These are phyloP conservation scores for Thymelicus sylvestris DNA, from an alignment of 2,888 invertebrate species.

Conservation along the genomic window DNA sequence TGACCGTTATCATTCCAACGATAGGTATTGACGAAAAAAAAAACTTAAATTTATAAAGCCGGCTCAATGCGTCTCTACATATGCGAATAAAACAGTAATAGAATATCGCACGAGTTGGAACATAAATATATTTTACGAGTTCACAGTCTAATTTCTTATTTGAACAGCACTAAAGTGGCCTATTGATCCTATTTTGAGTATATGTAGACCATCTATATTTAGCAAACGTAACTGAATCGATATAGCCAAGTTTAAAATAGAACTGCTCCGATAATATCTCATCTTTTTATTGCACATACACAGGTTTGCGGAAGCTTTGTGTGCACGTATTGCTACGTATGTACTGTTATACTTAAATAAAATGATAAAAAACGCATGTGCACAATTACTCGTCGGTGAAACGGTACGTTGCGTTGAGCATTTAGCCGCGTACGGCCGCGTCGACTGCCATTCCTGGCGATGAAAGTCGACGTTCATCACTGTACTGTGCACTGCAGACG, in stretches of 20 bases:
- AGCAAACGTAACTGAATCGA: constrained; percentile 27
- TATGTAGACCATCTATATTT: constrained; percentile 32
- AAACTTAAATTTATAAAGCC: neutral
- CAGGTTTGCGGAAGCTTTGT: constrained; percentile 28
- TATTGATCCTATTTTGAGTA: constrained; percentile 28
- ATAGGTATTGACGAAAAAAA: neutral
- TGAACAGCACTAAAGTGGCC: constrained; percentile 13
- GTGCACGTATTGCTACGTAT: neutral
- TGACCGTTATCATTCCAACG: neutral
- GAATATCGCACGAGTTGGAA: neutral
- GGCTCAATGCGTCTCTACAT: neutral
- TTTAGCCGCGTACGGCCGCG: constrained; percentile 44
- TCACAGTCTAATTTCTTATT: constrained; percentile 14
- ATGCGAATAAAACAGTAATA: constrained; percentile 13
- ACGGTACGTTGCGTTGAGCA: constrained; percentile 64
- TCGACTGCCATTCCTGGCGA: constrained; percentile 77
- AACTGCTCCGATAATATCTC: constrained; percentile 11
- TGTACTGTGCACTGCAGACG: constrained; percentile 48
- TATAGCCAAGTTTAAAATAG: constrained; percentile 31
- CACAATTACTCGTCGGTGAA: constrained; percentile 55
- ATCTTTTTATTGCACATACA: constrained; percentile 9
- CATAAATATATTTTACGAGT: constrained; percentile 7
- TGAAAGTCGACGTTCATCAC: constrained; percentile 73
- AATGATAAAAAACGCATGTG: constrained; percentile 51
- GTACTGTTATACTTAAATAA: constrained; percentile 28